These are phyloP conservation scores for Petrophora chlorosata DNA, from an alignment of 2,888 invertebrate genomes.

Conservation along the genomic window DNA sequence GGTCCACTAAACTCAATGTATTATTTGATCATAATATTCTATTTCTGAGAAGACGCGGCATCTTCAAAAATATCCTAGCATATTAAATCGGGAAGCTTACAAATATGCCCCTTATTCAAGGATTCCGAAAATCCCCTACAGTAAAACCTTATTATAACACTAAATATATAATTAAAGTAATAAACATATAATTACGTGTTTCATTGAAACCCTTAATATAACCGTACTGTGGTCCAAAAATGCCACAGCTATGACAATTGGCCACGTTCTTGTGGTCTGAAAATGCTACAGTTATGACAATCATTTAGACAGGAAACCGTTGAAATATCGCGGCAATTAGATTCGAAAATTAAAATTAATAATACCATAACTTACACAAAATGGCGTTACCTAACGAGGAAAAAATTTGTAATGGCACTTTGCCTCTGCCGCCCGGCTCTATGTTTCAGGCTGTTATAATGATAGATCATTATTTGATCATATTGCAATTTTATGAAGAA, in stretches of 20 bases:
- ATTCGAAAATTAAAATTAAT: slow-evolving; percentile 20
- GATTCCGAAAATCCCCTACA: slow-evolving; percentile 6
- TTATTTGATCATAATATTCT: too few relatives aligned
- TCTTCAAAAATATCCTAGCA: too few relatives aligned
- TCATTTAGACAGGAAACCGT: slow-evolving; percentile 4
- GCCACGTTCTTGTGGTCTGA: too few relatives aligned
- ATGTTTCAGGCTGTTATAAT: slow-evolving; percentile 14
- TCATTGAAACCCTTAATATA: too few relatives aligned
- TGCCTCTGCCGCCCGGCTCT: background rate
- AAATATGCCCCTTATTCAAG: too few relatives aligned
- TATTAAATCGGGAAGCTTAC: too few relatives aligned
- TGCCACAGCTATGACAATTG: slow-evolving; percentile 10
- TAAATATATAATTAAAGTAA: too few relatives aligned
- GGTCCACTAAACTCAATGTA: too few relatives aligned
- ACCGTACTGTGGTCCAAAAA: background rate
- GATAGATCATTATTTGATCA: slow-evolving; percentile 10
- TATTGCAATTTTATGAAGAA: slow-evolving; percentile 3
- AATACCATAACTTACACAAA: slow-evolving; percentile 15
- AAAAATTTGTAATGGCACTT: slow-evolving; percentile 10
- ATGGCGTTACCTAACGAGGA: slow-evolving; percentile 15
- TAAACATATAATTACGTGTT: slow-evolving; percentile 1
- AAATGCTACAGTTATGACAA: slow-evolving; percentile 11
- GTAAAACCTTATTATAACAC: too few relatives aligned
- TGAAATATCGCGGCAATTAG: slow-evolving; percentile 20
- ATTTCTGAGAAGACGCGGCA: too few relatives aligned